Conservation (phyloP, 1,140 invertebrate genomes). For the Aphaenogaster floridana region DNA sequence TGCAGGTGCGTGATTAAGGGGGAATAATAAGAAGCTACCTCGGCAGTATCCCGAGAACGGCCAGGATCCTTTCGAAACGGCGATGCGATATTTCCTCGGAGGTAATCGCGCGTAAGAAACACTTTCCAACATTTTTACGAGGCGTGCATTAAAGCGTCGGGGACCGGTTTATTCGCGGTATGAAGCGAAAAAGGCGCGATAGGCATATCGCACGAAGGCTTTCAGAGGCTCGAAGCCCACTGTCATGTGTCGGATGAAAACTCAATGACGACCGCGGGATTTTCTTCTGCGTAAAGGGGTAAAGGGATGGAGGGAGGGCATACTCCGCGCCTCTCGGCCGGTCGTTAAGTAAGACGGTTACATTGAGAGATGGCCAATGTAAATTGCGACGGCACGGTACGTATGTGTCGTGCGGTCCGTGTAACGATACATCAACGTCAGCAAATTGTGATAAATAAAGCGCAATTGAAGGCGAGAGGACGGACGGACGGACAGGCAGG, state of each 20-base stretch:
- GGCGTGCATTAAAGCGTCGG: conserved; percentile 50
- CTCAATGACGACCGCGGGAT: conserved; percentile 61
- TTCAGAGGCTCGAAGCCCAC: conserved; percentile 48
- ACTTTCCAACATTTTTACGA: conserved; percentile 38
- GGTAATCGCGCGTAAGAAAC: conserved; percentile 33
- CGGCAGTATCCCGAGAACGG: conserved; percentile 7
- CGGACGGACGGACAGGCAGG: conserved; percentile 31
- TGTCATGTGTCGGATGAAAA: conserved; percentile 71
- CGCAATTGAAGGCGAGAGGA: conserved; percentile 80
- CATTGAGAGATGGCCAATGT: conserved; percentile 85
- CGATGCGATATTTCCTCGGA: conserved; percentile 50
- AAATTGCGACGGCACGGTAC: conserved; percentile 84
- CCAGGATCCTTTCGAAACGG: conserved; percentile 11
- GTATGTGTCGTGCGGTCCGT: conserved; percentile 78
- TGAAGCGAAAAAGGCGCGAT: conserved; percentile 65
- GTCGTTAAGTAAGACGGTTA: conserved; percentile 84
- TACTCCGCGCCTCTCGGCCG: conserved; percentile 62
- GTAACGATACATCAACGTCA: conserved; percentile 85
- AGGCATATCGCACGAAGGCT: conserved; percentile 65
- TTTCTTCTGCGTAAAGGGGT: conserved; percentile 38
- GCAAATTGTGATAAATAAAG: conserved; percentile 86
- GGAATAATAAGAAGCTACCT: conserved; percentile 36
- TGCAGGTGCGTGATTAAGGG: conserved; percentile 24
- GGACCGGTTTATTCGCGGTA: conserved; percentile 57
- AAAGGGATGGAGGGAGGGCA: background rate